These are phyloP conservation scores for Circaetus gallicus DNA, from an alignment of 2,113 vertebrate genomes.

Conservation along the genomic window DNA sequence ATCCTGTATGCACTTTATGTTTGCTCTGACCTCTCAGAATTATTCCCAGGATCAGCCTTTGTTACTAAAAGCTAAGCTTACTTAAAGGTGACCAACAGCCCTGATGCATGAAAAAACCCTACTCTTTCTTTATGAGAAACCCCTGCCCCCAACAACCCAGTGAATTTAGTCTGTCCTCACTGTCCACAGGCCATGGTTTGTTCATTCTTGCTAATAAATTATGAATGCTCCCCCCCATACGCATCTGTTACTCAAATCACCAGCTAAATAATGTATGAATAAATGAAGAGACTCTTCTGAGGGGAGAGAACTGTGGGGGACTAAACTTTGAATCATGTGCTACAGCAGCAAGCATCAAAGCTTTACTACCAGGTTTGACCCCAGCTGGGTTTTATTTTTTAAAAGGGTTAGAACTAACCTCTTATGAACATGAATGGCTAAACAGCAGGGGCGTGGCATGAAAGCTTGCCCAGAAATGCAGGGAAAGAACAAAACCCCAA, in stretches of 20 bases:
- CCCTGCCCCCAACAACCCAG: background rate
- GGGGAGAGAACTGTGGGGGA: conserved; percentile 23
- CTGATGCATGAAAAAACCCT: fast-evolving
- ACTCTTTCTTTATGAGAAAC: background rate
- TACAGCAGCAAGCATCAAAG: conserved; percentile 61
- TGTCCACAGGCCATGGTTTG: background rate
- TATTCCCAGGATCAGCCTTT: background rate
- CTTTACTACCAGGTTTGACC: conserved; percentile 1
- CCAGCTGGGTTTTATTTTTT: conserved; percentile 20
- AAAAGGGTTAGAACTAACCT: background rate
- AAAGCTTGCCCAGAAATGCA: background rate
- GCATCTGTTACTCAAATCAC: conserved; percentile 61
- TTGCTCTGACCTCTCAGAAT: background rate
- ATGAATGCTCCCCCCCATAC: conserved; percentile 19
- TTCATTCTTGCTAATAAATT: conserved; percentile 38
- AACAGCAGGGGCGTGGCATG: conserved; percentile 5
- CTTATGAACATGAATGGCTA: background rate
- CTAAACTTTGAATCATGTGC: conserved; percentile 49
- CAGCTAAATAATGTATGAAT: conserved; percentile 67
- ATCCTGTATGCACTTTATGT: background rate
- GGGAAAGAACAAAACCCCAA: background rate
- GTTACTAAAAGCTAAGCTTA: background rate
- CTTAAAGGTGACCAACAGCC: background rate
- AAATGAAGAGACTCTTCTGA: conserved; percentile 40
- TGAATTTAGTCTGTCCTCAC: background rate